A percentile compares a stretch with the other conserved stretches of the same genome.
Conservation (phyloP, 2,888 invertebrate genomes). For the Petrolisthes manimaculis region DNA sequence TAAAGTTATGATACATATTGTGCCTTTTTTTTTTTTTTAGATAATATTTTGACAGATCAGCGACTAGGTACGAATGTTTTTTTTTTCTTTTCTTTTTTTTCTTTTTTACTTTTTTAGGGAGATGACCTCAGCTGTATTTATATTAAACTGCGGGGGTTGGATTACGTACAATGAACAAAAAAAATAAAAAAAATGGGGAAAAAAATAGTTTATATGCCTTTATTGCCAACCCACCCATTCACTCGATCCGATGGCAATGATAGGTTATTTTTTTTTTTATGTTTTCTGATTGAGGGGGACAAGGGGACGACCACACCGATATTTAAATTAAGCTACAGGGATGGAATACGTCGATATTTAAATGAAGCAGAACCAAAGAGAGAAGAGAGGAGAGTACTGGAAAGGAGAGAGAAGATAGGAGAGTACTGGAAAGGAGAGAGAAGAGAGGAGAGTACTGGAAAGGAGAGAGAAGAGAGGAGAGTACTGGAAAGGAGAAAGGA, state of each 20-base stretch:
- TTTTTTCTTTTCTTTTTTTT: background rate
- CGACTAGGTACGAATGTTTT: background rate
- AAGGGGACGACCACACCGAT: background rate
- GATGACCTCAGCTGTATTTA: background rate
- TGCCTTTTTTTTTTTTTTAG: too few relatives aligned
- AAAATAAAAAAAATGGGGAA: too few relatives aligned
- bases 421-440: background rate
- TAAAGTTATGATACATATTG: too few relatives aligned
- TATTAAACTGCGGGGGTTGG: background rate
- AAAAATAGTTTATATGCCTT: too few relatives aligned
- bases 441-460: background rate
- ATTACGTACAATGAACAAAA: background rate
- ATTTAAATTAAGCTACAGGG: conserved; percentile 47
- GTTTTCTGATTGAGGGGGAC: background rate
- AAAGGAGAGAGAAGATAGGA: background rate
- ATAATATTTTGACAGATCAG: background rate
- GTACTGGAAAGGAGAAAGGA: background rate
- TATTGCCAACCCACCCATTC: background rate
- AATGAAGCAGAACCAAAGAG: conserved; percentile 13
- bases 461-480: background rate
- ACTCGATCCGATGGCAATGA: background rate
- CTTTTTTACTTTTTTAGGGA: background rate
- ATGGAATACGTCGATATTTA: conserved; percentile 47
- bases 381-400: background rate
- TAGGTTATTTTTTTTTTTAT: background rate